These are phyloP conservation scores for Acanthaster planci DNA, from an alignment of 35 echinoderm and acorn worm species.

Conservation along the genomic window DNA sequence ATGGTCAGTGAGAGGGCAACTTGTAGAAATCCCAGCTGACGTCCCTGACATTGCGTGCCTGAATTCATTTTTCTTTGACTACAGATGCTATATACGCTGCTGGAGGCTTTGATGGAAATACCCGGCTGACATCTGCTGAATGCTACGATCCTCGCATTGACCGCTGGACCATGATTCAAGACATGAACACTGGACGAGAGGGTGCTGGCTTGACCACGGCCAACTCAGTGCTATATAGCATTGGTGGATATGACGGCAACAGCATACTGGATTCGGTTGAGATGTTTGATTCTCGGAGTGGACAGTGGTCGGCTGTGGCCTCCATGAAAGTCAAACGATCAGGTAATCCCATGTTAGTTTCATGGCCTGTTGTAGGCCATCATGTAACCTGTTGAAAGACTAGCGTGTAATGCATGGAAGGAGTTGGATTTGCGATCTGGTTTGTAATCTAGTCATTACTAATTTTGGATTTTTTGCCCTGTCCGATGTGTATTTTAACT, in stretches of 20 bases:
- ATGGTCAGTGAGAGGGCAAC: background rate
- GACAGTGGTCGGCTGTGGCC: constrained; percentile 46
- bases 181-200: constrained; percentile 67
- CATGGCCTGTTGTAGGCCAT: too few relatives aligned
- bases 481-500: too few relatives aligned
- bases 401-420: too few relatives aligned
- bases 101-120: constrained; percentile 70
- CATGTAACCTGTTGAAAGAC: too few relatives aligned
- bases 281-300: constrained; percentile 59
- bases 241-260: constrained; percentile 64
- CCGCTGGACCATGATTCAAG: constrained; percentile 49
- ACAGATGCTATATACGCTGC: constrained; percentile 69
- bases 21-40: background rate
- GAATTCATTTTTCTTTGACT: background rate
- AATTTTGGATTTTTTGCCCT: too few relatives aligned
- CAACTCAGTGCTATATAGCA: constrained; percentile 60
- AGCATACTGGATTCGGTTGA: constrained; percentile 55
- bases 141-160: constrained; percentile 73
- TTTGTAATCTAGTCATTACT: too few relatives aligned
- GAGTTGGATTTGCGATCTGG: too few relatives aligned
- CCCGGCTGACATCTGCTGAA: constrained; percentile 54
- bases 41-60: too few relatives aligned
- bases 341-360: constrained; percentile 31
- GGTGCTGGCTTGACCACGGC: constrained; percentile 65
- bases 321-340: constrained; percentile 68